phyloP scores from a whole-genome alignment of 2,797 vertebrate genomes.

The Meriones psammophilus region DNA sequence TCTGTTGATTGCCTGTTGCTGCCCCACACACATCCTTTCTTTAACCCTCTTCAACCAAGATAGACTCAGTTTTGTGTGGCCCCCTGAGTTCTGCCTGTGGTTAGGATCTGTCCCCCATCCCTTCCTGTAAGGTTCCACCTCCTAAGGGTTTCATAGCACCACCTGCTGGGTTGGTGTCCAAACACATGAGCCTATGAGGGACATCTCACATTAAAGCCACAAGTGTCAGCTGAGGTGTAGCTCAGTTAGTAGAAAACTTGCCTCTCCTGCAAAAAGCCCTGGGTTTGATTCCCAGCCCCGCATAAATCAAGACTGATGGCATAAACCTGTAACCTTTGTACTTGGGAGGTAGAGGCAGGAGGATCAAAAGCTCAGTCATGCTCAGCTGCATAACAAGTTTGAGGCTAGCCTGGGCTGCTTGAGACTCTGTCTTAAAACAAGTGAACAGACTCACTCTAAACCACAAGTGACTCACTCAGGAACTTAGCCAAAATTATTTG shows the following conservation, averaged over 20 bases:
- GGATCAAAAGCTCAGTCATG: not conserved
- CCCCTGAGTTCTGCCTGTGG: not conserved
- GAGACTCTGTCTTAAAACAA: not conserved
- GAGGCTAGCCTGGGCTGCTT: not conserved
- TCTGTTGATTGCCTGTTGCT: not conserved
- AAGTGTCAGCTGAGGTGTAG: not conserved
- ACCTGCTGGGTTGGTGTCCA: not conserved
- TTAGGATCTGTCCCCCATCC: not conserved
- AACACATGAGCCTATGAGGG: not conserved
- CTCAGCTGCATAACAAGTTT: not conserved
- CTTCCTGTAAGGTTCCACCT: not conserved
- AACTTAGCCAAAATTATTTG: not conserved
- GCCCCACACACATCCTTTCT: not conserved
- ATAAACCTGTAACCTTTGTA: not conserved
- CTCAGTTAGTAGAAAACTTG: not conserved
- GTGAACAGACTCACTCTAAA: not conserved
- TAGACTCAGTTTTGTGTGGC: not conserved
- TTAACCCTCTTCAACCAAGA: not conserved
- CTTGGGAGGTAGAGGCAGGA: not conserved
- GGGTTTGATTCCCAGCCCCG: not conserved
- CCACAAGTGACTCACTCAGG: not conserved
- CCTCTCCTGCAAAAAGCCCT: not conserved
- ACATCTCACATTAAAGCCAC: not conserved
- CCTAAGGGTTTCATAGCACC: not conserved
- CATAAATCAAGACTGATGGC: not conserved